Conservation (phyloP, 2,888 invertebrate genomes). For the Dynastes tityus region DNA sequence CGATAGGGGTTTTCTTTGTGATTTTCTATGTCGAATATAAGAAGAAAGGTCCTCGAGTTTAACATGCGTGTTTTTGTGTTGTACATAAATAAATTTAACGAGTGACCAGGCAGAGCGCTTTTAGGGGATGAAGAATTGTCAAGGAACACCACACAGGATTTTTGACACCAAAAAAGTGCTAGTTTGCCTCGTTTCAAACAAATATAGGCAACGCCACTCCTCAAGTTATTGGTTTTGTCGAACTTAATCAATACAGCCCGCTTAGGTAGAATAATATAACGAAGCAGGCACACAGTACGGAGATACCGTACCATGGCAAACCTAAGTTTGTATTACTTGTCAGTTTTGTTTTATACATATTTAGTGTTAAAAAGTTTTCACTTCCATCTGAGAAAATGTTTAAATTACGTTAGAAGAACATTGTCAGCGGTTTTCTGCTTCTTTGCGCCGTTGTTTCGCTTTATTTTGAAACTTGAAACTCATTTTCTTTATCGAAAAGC, state of each 20-base stretch:
- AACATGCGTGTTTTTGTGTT: slow-evolving; percentile 15
- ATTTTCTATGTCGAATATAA: slow-evolving; percentile 10
- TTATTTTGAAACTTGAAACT: slow-evolving; percentile 2
- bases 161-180: too few species aligned
- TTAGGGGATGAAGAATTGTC: slow-evolving; percentile 39
- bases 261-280: slow-evolving; percentile 62
- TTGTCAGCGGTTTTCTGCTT: slow-evolving; percentile 5
- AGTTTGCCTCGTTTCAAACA: slow-evolving; percentile 48
- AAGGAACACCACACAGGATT: slow-evolving; percentile 29
- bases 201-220: slow-evolving; percentile 62
- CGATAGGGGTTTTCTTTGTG: slow-evolving; percentile 23
- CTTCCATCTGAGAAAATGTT: slow-evolving; percentile 38
- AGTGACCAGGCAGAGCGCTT: slow-evolving; percentile 24
- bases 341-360: slow-evolving; percentile 55
- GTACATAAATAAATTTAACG: slow-evolving; percentile 39
- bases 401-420: slow-evolving; percentile 22
- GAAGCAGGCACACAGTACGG: slow-evolving; percentile 55
- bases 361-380: slow-evolving; percentile 48
- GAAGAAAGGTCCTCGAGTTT: neutral
- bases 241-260: too few species aligned
- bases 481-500: slow-evolving; percentile 17
- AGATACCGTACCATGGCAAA: slow-evolving; percentile 60
- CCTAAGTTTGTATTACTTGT: slow-evolving; percentile 54
- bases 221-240: too few species aligned
- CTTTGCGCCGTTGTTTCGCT: neutral